These are phyloP conservation scores for Xylota sylvarum DNA, from an alignment of 2,888 invertebrate species.

Conservation along the genomic window DNA sequence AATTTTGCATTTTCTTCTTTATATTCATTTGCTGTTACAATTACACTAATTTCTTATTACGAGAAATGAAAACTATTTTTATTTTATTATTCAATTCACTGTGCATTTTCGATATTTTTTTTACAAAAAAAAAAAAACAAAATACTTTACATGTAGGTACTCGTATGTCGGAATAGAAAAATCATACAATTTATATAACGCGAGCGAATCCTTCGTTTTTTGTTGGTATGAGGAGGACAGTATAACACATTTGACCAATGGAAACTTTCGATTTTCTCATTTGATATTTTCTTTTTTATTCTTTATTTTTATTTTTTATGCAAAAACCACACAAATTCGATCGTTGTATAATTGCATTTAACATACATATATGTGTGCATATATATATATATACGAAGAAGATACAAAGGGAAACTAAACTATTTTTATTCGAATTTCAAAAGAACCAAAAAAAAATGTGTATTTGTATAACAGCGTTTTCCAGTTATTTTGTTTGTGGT, in stretches of 20 bases:
- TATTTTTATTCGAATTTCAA: conserved; percentile 23
- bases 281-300: conserved; percentile 34
- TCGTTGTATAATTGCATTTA: conserved; percentile 69
- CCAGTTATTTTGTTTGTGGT: conserved; percentile 71
- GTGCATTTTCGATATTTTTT: conserved; percentile 31
- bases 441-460: conserved; percentile 46
- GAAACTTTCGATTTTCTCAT: conserved; percentile 67
- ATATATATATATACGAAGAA: conserved; percentile 25
- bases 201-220: conserved; percentile 48
- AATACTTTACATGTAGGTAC: too few species aligned
- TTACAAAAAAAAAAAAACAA: too few species aligned
- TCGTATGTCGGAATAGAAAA: conserved; percentile 23
- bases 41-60: conserved; percentile 34
- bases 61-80: conserved; percentile 22
- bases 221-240: conserved; percentile 39
- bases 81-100: conserved; percentile 58
- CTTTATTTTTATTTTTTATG: background rate
- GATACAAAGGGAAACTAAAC: conserved; percentile 30
- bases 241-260: conserved; percentile 70
- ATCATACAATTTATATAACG: conserved; percentile 67
- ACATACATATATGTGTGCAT: background rate
- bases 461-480: conserved; percentile 75
- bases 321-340: conserved; percentile 60
- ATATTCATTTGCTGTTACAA: conserved; percentile 28
- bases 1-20: conserved; percentile 62